phyloP scores from a whole-genome alignment of 2,888 invertebrate species.

The Lasioglossum figueresi region DNA sequence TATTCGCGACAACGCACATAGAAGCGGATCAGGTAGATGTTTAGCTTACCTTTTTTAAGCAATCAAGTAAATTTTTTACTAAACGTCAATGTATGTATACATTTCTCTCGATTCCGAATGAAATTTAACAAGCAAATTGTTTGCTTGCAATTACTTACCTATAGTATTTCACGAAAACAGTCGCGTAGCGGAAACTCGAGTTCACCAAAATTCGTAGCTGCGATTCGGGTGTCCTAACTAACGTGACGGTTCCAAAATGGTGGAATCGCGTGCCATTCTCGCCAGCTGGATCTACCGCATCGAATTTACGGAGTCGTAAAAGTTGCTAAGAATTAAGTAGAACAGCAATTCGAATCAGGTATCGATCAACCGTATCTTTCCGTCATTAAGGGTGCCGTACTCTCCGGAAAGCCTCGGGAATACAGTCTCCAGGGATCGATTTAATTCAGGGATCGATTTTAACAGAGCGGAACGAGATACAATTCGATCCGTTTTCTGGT shows the following conservation, averaged over 20 bases:
- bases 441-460: slow-evolving; percentile 38
- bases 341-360: slow-evolving; percentile 39
- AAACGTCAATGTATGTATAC: not conserved
- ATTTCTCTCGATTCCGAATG: not conserved
- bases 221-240: not conserved
- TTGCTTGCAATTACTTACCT: too few species aligned
- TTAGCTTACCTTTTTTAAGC: too few species aligned
- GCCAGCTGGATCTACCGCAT: slow-evolving; percentile 9
- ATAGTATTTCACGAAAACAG: not conserved
- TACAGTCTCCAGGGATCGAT: slow-evolving; percentile 45
- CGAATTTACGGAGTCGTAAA: slow-evolving; percentile 9
- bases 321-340: slow-evolving; percentile 44
- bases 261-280: slow-evolving; percentile 29
- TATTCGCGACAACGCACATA: too few species aligned
- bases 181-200: not conserved
- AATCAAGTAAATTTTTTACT: not conserved
- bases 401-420: slow-evolving; percentile 20
- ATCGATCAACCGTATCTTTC: slow-evolving; percentile 56
- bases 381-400: slow-evolving; percentile 42
- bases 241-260: not conserved
- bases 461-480: slow-evolving; percentile 26
- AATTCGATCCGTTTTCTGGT: slow-evolving; percentile 16
- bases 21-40: too few species aligned
- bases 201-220: not conserved
- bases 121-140: too few species aligned